Evolutionary conservation across 2,797 vertebrate species (phyloP), one percentile per base, ranked within the genome.

Genomic region (Pipistrellus nathusii): DNA sequence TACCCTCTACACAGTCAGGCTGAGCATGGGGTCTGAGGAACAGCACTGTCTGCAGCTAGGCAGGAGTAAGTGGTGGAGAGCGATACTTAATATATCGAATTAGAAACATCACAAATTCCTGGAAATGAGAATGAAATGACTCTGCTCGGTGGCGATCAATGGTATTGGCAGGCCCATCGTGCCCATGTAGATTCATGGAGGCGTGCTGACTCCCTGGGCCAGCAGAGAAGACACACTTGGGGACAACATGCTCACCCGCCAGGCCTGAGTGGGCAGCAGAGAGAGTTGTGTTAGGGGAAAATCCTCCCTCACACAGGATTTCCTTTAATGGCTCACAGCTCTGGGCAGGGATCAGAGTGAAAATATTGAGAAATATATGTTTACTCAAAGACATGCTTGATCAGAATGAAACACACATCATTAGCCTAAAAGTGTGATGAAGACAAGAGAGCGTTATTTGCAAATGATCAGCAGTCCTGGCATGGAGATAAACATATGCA

Each of bases 361-460:
- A 80, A 88, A 91, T 81, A 92, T 53, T 72, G 96, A 97, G 91
- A 97, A 95, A 92, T 66, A 55, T 62, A 92, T 94, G 95, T 95
- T 96, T 95, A 97, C 62, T 87, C 94, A 87, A 81, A 92, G 85
- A 86, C 77, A 89, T 4, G 71, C 84, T 93, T 86, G 90, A 92
- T 87, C 27, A 10, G 94, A 95, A 94, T 88, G 78, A 91, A 94
- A 93, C 82, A 96, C 95, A 96, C 92, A 93, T 94, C 96, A 95
- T 96, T 97, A 96, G 91, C 94, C 87, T 80, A 91, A 96, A 96
- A 84, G 57, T 21, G 38, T 59, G 93, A 97, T 96, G 96, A 94
- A 93, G 92, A 97, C 95, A 95, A 96, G 73, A 95, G 82, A 80
- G 85, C 85, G 83, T 96, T 93, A 93, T 96, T 91, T 90, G 86